Conservation (phyloP, 2,797 vertebrate genomes). For the Xerus rutilus region DNA sequence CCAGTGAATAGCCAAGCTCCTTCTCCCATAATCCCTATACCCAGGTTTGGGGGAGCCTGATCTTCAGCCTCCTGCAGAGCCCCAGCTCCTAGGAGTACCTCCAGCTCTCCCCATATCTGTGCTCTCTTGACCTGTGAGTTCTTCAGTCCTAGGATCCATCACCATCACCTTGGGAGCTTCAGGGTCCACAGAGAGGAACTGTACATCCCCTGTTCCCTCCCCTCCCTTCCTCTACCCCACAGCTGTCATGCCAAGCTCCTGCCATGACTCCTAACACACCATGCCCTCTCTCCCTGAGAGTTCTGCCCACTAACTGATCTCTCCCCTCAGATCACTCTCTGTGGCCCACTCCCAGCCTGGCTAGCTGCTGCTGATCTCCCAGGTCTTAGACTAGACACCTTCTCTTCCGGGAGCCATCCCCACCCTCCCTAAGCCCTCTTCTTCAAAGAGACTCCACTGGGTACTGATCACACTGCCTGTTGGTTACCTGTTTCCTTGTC, state of each 20-base stretch:
- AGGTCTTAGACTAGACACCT: not conserved
- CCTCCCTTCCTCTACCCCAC: rapidly evolving
- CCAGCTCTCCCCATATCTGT: not conserved
- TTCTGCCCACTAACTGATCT: not conserved
- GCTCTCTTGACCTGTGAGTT: not conserved
- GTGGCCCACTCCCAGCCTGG: not conserved
- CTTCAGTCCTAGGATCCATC: not conserved
- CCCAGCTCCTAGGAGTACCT: not conserved
- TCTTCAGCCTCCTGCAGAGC: not conserved
- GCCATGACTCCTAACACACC: rapidly evolving
- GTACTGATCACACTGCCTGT: not conserved
- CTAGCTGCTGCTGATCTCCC: too few species aligned
- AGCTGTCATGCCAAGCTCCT: not conserved
- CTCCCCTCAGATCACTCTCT: not conserved
- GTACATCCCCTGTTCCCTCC: rapidly evolving
- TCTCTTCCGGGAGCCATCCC: not conserved
- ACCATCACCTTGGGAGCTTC: not conserved
- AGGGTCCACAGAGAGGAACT: rapidly evolving
- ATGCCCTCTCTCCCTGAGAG: not conserved
- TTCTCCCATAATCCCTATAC: not conserved
- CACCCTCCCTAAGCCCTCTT: rapidly evolving
- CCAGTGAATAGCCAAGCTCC: not conserved
- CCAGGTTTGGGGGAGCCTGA: too few species aligned
- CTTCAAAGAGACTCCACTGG: not conserved
- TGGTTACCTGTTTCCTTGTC: not conserved